These are phyloP conservation scores for Scrobipalpa atriplicella DNA, from an alignment of 2,888 invertebrate species.

Conservation along the genomic window DNA sequence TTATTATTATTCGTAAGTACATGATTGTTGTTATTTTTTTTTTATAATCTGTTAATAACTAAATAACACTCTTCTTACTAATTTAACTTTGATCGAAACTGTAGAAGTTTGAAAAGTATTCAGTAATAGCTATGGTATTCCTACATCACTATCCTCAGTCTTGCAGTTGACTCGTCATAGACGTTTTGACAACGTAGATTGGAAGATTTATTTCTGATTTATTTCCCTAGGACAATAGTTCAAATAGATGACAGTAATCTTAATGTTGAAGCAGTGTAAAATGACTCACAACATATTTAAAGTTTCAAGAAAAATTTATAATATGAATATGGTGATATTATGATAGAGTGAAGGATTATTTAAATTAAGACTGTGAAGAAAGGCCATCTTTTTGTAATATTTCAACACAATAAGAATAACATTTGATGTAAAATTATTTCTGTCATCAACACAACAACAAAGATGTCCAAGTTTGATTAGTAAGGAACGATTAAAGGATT, in stretches of 20 bases:
- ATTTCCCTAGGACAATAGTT: conserved; percentile 52
- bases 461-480: background rate
- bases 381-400: no score
- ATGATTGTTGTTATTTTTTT: no score
- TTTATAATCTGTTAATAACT: no score
- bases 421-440: background rate
- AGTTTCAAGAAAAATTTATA: conserved; percentile 18
- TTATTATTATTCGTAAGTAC: no score
- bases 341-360: conserved; percentile 37
- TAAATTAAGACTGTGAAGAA: background rate
- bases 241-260: conserved; percentile 50
- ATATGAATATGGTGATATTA: conserved; percentile 45
- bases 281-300: background rate
- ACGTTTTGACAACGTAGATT: conserved; percentile 56
- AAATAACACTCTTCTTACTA: no score
- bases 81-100: no score
- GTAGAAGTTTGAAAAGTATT: no score
- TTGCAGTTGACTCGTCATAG: conserved; percentile 56
- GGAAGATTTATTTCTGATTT: conserved; percentile 62
- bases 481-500: no score
- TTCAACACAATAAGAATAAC: background rate
- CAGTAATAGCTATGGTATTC: background rate
- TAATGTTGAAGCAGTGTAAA: conserved; percentile 45
- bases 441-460: background rate
- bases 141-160: background rate